Percentiles rank a stretch among this genome's conserved stretches.
Evolutionary conservation across 2,113 vertebrate genomes (phyloP).

Genomic region (Apaloderma vittatum): DNA sequence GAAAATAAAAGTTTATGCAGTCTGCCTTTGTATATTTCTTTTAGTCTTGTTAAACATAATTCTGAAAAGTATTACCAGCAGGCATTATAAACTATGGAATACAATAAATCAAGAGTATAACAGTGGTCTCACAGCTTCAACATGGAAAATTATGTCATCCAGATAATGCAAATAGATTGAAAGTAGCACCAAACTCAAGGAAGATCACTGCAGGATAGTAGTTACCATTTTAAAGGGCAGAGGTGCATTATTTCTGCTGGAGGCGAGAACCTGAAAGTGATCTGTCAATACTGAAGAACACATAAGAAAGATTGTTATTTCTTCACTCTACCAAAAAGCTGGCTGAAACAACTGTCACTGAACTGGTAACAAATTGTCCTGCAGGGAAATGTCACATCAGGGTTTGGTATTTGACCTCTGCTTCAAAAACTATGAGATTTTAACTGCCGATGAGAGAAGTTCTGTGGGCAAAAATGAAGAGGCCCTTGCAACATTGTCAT

Average conservation of each 20-base stretch:
- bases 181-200: neutral
- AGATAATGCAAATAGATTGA: constrained; percentile 26
- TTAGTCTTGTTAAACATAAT: neutral
- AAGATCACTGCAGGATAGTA: neutral
- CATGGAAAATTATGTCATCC: constrained; percentile 21
- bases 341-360: neutral
- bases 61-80: neutral
- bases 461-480: neutral
- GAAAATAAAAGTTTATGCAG: neutral
- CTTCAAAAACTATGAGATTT: neutral
- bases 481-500: neutral
- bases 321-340: neutral
- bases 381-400: neutral
- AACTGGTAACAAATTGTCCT: neutral
- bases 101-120: neutral
- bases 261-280: constrained; percentile 2
- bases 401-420: neutral
- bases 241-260: neutral
- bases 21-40: neutral
- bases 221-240: neutral
- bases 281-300: constrained; percentile 10
- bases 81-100: neutral
- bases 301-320: neutral
- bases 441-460: neutral
- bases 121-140: neutral